phyloP scores from a whole-genome alignment of 2,113 vertebrate genomes.

The Phrynocephalus versicolor region DNA sequence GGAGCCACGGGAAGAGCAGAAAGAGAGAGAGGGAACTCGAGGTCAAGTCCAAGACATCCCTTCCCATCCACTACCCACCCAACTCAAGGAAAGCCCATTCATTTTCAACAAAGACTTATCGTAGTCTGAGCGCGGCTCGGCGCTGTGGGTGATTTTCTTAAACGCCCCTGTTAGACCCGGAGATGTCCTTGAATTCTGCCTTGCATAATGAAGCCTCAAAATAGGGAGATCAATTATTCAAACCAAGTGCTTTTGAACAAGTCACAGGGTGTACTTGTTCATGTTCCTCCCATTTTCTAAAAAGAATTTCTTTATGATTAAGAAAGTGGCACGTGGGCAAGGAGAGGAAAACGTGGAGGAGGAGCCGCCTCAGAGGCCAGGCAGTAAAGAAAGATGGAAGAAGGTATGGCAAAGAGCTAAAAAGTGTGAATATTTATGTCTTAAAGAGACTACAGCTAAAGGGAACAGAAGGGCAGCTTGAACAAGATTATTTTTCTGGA shows the following conservation, averaged over 20 bases:
- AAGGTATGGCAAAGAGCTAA: not conserved
- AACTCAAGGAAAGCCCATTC: not conserved
- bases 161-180: not conserved
- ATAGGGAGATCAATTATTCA: not conserved
- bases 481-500: too few species aligned
- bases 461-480: too few species aligned
- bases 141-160: not conserved
- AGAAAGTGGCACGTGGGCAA: not conserved
- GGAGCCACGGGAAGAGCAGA: not conserved
- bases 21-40: not conserved
- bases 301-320: not conserved
- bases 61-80: too few species aligned
- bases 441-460: too few species aligned
- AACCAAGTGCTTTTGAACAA: not conserved
- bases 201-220: not conserved
- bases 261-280: not conserved
- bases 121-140: not conserved
- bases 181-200: not conserved
- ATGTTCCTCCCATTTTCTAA: not conserved
- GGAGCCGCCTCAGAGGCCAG: not conserved
- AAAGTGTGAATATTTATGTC: not conserved
- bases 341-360: not conserved
- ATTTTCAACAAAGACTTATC: not conserved
- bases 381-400: not conserved
- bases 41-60: not conserved